These are phyloP conservation scores for Acromyrmex echinatior DNA, from an alignment of 1,140 invertebrate species.

Conservation along the genomic window DNA sequence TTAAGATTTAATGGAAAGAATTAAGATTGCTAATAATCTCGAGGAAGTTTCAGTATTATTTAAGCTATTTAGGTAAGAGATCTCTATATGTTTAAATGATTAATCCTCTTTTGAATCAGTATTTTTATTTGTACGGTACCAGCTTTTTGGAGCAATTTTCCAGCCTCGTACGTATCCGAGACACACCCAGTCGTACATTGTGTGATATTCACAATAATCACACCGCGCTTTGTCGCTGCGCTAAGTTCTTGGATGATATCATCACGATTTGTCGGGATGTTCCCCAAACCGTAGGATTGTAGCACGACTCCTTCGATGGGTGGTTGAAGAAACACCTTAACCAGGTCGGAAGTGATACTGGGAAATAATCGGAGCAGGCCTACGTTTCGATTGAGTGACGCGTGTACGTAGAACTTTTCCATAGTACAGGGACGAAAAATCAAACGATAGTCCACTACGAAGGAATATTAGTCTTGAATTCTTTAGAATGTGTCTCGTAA, in stretches of 20 bases:
- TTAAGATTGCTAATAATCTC: neutral
- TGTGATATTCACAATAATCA: constrained; percentile 97
- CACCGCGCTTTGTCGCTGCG: constrained; percentile 91
- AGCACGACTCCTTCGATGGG: constrained; percentile 96
- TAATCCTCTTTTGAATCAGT: neutral
- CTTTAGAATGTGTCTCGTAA: neutral
- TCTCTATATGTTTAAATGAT: neutral
- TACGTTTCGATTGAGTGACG: constrained; percentile 94
- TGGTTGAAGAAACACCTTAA: constrained; percentile 93
- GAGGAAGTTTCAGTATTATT: too few species aligned
- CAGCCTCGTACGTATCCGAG: constrained; percentile 93
- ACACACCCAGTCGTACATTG: constrained; percentile 95
- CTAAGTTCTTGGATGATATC: constrained; percentile 93
- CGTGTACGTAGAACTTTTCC: constrained; percentile 93
- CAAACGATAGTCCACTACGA: constrained; percentile 92
- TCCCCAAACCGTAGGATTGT: constrained; percentile 97
- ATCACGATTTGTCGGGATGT: constrained; percentile 94
- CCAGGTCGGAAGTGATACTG: constrained; percentile 93
- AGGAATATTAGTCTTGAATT: neutral
- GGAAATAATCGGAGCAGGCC: constrained; percentile 96
- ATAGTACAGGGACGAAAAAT: constrained; percentile 92
- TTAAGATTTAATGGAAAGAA: neutral
- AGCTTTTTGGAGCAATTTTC: constrained; percentile 83
- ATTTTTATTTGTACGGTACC: constrained; percentile 74
- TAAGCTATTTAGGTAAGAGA: too few species aligned